Base-by-base conservation (phyloP, 53 echinoderm and acorn worm species). In the Luidia sarsii region DNA sequence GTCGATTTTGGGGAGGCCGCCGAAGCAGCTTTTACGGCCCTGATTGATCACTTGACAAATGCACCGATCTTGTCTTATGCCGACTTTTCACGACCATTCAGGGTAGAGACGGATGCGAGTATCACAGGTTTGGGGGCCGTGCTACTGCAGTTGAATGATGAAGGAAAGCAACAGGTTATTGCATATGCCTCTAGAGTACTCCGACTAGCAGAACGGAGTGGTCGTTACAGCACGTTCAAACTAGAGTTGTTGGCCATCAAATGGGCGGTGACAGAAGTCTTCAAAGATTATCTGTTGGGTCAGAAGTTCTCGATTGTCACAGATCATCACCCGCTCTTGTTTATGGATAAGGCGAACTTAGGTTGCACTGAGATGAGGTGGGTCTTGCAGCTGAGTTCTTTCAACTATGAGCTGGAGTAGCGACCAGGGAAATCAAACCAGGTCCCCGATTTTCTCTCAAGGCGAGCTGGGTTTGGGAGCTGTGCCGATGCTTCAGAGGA, bases 301-400 rank as follows among this genome's bases (percentile, higher is more conserved):
- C 18, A 63, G 14, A 62, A 64, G 30, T 72, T 33, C 10, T n/a
- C 11, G 2, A 50, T 73, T 19, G 63, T 63, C 13, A 83, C 72
- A 19, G 84, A 83, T 51, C 84, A 83, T 23, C 71, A 83, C 22
- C 84, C 84, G 0, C 50, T 83, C 2, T 6, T 83, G n/a, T 71
- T n/a, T 19, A 29, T 83, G 2, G 32, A 83, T 10, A 72, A 71
- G 35, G 84, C 84, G 0, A 72, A 72, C 33, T 31, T 84, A 7
- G 84, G 84, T 2, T 56, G 59, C 24, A 61, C 62, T 0, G 84
- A 72, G 35, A 39, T 71, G 84, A 0, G 64, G 5, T 74, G 73
- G 84, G 43, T 74, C 0, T 51, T 48, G 25, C 63, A 56, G 25
- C 14, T 84, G 24, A 73, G 73, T n/a, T 71, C 59, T 11, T 71